Evolutionary conservation across 2,888 invertebrate genomes (phyloP).

Genomic region (Plagodis pulveraria): DNA sequence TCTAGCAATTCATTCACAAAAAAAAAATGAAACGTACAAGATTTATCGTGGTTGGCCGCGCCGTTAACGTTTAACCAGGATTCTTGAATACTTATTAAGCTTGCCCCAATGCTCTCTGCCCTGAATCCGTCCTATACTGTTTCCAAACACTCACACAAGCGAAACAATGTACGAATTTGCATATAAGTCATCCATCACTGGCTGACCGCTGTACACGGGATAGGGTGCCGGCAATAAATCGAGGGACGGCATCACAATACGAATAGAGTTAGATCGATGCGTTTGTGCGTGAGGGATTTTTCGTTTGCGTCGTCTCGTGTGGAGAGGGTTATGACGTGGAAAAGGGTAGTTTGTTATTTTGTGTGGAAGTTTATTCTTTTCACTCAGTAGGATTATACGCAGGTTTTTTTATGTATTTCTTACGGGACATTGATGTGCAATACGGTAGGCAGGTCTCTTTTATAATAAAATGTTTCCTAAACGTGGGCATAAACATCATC

Average conservation of each 20-base stretch:
- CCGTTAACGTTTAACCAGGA: too few relatives aligned
- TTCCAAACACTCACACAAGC: slow-evolving; percentile 9
- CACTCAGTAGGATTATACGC: too few relatives aligned
- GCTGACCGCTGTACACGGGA: slow-evolving; percentile 40
- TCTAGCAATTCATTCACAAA: too few relatives aligned
- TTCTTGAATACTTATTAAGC: too few relatives aligned
- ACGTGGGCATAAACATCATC: too few relatives aligned
- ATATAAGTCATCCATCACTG: slow-evolving; percentile 38
- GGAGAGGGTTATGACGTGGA: slow-evolving; percentile 35
- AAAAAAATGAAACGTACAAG: too few relatives aligned
- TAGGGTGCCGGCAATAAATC: slow-evolving; percentile 32
- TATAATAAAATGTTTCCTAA: too few relatives aligned
- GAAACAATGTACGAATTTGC: slow-evolving; percentile 20
- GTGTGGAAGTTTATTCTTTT: too few relatives aligned
- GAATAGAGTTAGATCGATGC: slow-evolving; percentile 35
- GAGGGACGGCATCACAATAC: slow-evolving; percentile 22
- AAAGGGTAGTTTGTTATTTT: slow-evolving; percentile 7
- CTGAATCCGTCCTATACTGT: not conserved
- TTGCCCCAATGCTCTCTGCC: not conserved
- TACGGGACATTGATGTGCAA: too few relatives aligned
- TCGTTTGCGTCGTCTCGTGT: slow-evolving; percentile 31
- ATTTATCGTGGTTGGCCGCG: too few relatives aligned
- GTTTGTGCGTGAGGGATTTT: slow-evolving; percentile 33
- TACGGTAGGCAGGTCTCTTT: too few relatives aligned
- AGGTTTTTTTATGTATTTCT: too few relatives aligned